phyloP scores from a whole-genome alignment of 1,140 invertebrate species.

The Habropoda laboriosa region DNA sequence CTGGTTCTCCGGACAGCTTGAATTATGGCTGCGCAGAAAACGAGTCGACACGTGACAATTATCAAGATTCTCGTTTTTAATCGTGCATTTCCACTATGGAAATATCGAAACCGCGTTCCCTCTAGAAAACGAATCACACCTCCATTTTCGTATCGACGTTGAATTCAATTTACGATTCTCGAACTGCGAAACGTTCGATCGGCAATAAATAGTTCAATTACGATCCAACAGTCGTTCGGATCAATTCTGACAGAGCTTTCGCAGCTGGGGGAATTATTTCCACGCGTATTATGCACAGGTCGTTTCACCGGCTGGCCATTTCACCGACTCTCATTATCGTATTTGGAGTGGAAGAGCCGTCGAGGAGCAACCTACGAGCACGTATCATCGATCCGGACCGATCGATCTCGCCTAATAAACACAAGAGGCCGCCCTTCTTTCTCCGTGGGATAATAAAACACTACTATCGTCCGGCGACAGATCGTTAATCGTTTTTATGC shows the following conservation, averaged over 20 bases:
- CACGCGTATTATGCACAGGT: background rate
- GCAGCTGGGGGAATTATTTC: background rate
- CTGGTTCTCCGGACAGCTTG: background rate
- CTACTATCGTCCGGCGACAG: background rate
- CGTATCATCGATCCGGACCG: conserved; percentile 15
- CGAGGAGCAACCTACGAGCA: background rate
- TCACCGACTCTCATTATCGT: conserved; percentile 19
- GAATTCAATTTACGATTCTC: background rate
- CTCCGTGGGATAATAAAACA: background rate
- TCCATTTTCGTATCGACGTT: background rate
- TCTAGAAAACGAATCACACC: background rate
- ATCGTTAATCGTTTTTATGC: too few relatives aligned
- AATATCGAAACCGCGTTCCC: background rate
- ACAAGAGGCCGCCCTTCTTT: background rate
- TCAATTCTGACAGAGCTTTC: conserved; percentile 2
- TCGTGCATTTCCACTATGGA: background rate
- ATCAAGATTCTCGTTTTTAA: background rate
- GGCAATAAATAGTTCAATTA: background rate
- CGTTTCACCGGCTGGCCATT: background rate
- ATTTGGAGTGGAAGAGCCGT: conserved; percentile 29
- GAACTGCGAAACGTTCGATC: too few relatives aligned
- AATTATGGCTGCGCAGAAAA: background rate
- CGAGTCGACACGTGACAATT: background rate
- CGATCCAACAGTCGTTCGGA: background rate
- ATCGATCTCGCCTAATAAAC: background rate